Evolutionary conservation across 2,797 vertebrate genomes (phyloP).

Genomic region (Gastrophryne carolinensis): DNA sequence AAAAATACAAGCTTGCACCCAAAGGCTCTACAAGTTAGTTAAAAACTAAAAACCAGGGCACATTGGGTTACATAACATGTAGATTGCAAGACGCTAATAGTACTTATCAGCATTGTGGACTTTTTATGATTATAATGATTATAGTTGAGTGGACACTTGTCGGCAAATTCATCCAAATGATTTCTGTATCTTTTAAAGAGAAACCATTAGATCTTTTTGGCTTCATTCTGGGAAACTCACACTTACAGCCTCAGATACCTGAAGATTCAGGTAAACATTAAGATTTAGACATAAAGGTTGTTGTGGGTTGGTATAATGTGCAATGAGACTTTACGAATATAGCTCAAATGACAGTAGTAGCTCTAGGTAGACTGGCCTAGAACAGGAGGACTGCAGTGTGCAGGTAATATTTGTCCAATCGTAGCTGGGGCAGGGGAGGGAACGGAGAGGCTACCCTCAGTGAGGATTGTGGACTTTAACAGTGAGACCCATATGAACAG

Average conservation of each 20-base stretch:
- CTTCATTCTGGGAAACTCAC: too few species aligned
- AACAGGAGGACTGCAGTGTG: too few species aligned
- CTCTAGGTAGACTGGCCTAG: too few species aligned
- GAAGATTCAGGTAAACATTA: too few species aligned
- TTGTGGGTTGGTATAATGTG: not conserved
- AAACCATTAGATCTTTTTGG: not conserved
- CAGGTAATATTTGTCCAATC: too few species aligned
- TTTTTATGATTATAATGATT: not conserved
- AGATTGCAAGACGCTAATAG: not conserved
- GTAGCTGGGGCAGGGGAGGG: too few species aligned
- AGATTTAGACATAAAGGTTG: too few species aligned
- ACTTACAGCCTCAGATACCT: too few species aligned
- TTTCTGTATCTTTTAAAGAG: not conserved
- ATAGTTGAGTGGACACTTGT: not conserved
- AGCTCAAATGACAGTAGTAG: not conserved
- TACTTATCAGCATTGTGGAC: not conserved
- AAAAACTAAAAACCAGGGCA: not conserved
- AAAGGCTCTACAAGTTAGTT: not conserved
- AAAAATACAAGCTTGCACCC: not conserved
- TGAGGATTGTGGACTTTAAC: too few species aligned
- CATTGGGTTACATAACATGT: not conserved
- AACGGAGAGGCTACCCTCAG: too few species aligned
- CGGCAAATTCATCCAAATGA: not conserved
- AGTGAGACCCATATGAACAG: too few species aligned
- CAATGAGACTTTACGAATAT: constrained; percentile 13